Base-by-base conservation (phyloP, 1,140 invertebrate species). In the Zaprionus lachaisei region DNA sequence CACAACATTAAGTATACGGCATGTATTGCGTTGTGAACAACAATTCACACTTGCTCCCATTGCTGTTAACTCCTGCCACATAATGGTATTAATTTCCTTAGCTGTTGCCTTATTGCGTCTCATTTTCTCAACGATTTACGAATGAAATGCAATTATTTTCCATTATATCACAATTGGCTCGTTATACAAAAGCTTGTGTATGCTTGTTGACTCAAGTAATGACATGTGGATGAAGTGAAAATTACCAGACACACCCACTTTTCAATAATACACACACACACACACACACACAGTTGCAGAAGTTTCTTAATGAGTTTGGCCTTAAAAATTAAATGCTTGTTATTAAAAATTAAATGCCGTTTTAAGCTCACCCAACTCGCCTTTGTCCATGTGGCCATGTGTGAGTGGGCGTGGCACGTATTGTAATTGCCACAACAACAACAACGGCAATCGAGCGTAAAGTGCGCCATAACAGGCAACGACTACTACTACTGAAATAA, bases 321-420 rank as follows among this genome's bases (percentile, higher is more conserved):
- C 57, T 69, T 76, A 70, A 61, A 64, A 64, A 74, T 89, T 84
- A 89, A 89, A 80, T 56, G 73, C 70, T 76, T 72, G 78, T 89
- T 89, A 84, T 89, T 89, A 90, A 89, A 89, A 81, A 84, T 79
- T 73, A 84, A 89, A 70, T 81, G 85, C 49, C 54, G 28, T 68
- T 67, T 58, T 58, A 61, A 54, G 31, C 22, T 17, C 55, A 31
- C 47, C 1, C 5, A 26, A 4, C 44, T 37, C 22, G 2, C 55
- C 24, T 15, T 17, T n/a, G 7, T 12, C 14, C 9, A 3, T 17
- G 41, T 47, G 38, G 47, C 34, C 17, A 26, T 44, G n/a, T 47
- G 41, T 47, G 31, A 55, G 47, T 61, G 72, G 55, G 66, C 41
- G 57, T 65, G 56, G 57, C 37, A 54, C 38, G 54, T 60, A 71